A percentile compares a stretch with the other conserved stretches of the same genome.
Conservation (phyloP, 2,797 vertebrate species). For the Chaunax sp. region DNA sequence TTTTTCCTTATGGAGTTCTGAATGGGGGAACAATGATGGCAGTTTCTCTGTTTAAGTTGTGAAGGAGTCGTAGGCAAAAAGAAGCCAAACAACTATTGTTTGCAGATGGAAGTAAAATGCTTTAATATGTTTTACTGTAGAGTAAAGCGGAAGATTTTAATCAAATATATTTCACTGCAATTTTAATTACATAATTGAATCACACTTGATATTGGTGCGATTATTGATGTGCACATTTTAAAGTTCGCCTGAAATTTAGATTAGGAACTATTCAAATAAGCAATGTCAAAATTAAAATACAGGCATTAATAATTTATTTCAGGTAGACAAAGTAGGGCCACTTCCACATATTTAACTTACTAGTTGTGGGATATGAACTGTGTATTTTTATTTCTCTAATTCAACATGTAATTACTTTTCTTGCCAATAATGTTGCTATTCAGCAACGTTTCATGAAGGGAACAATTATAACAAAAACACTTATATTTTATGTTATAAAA, state of each 20-base stretch:
- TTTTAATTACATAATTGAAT: not conserved
- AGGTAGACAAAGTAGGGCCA: not conserved
- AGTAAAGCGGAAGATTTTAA: too few species aligned
- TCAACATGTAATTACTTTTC: too few species aligned
- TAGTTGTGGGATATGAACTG: too few species aligned
- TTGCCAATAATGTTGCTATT: too few species aligned
- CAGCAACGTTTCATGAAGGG: too few species aligned
- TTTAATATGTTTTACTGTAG: not conserved
- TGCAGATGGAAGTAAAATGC: not conserved
- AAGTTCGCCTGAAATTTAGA: not conserved
- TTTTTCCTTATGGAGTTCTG: not conserved
- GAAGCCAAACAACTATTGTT: not conserved
- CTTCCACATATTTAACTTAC: too few species aligned
- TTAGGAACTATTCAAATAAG: not conserved
- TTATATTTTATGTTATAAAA: too few species aligned
- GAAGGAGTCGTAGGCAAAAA: conserved; percentile 21
- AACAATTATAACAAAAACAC: too few species aligned
- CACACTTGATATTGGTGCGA: not conserved
- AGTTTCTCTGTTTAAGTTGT: not conserved
- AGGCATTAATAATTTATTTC: not conserved
- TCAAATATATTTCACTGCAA: not conserved
- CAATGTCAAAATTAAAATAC: not conserved
- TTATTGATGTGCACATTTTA: not conserved
- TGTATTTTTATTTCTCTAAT: too few species aligned
- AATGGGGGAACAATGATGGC: not conserved